Percentiles rank a stretch among this genome's conserved stretches.
Evolutionary conservation across 2,797 vertebrate species (phyloP).

Genomic region (Coregonus sp.): DNA sequence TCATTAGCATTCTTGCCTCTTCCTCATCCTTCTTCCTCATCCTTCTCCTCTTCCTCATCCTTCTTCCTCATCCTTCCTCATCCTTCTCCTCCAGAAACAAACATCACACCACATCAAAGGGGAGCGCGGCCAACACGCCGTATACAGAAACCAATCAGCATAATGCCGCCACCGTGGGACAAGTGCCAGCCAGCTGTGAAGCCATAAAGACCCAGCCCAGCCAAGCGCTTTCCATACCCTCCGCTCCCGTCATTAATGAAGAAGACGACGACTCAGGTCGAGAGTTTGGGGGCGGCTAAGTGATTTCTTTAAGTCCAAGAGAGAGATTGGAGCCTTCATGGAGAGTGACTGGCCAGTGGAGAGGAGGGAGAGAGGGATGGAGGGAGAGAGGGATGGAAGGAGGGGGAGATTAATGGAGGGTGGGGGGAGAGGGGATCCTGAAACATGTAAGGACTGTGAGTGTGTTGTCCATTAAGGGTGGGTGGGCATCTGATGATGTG

Average conservation of each 20-base stretch:
- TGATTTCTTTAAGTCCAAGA: slow-evolving; percentile 22
- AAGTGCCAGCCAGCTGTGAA: slow-evolving; percentile 21
- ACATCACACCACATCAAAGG: slow-evolving; percentile 38
- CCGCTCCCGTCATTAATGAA: slow-evolving; percentile 19
- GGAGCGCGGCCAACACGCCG: slow-evolving; percentile 13
- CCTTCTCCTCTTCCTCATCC: no score
- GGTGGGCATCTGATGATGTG: slow-evolving; percentile 25
- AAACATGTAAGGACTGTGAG: slow-evolving; percentile 19
- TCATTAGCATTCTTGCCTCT: no score
- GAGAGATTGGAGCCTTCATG: slow-evolving; percentile 36
- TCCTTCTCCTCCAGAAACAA: no score
- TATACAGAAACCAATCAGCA: slow-evolving; percentile 43
- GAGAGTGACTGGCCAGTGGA: slow-evolving; percentile 11
- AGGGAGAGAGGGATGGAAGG: not conserved
- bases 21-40: no score
- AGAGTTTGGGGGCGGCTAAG: slow-evolving; percentile 38
- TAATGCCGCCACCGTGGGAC: slow-evolving; percentile 34
- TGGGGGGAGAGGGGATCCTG: not conserved
- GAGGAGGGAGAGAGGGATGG: not conserved
- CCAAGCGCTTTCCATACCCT: not conserved
- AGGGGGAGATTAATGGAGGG: not conserved
- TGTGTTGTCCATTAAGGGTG: slow-evolving; percentile 8
- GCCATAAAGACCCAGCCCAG: not conserved
- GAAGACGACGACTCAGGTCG: not conserved
- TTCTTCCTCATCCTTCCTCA: no score